A percentile compares a stretch with the other conserved stretches of the same genome.
These are phyloP conservation scores for Sitta europaea DNA, from an alignment of 2,113 vertebrate genomes.

Conservation along the genomic window DNA sequence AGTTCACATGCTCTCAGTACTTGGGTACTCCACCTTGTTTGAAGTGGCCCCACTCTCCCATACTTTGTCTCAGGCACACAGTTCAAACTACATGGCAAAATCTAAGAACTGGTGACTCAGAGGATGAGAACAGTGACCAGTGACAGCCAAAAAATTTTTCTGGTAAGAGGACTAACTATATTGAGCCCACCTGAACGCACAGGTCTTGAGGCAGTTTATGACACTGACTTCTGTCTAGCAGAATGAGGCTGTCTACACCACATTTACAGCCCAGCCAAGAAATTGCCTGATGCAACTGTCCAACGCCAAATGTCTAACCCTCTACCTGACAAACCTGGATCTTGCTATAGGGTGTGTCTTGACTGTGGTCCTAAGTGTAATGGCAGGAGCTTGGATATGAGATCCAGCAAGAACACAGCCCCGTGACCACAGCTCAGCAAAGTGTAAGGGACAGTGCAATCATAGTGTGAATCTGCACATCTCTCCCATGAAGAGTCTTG, in stretches of 20 bases:
- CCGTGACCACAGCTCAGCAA: rapidly evolving
- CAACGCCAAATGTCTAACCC: neutral
- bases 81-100: neutral
- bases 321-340: neutral
- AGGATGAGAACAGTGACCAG: neutral
- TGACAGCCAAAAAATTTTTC: neutral
- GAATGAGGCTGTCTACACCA: neutral
- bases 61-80: neutral
- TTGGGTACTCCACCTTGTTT: neutral
- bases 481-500: neutral
- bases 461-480: neutral
- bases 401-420: neutral
- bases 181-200: neutral
- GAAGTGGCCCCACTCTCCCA: neutral
- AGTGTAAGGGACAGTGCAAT: rapidly evolving
- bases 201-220: neutral
- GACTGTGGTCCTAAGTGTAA: neutral
- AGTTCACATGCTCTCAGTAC: neutral
- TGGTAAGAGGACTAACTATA: neutral
- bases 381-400: neutral
- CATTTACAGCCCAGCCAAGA: neutral
- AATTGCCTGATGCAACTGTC: neutral
- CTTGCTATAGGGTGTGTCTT: neutral
- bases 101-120: neutral
- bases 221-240: neutral